phyloP scores from a whole-genome alignment of 2,888 invertebrate species.

The Heliconius cydno region DNA sequence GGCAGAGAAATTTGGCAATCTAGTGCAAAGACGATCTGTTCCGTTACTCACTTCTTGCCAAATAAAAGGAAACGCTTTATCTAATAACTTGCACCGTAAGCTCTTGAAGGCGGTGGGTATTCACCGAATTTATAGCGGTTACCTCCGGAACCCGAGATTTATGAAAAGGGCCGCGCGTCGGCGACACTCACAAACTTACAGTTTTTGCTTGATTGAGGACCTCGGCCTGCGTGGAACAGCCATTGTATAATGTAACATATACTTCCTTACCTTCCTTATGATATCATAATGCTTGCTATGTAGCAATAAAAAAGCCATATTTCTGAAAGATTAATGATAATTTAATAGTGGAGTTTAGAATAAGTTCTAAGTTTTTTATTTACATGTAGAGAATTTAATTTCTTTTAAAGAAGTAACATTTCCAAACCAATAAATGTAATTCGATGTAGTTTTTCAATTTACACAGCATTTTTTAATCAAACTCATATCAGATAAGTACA shows the following conservation, averaged over 20 bases:
- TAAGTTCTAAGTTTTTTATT: too few species aligned
- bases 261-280: neutral
- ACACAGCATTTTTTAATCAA: too few species aligned
- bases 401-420: too few species aligned
- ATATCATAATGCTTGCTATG: neutral
- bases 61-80: conserved; percentile 3
- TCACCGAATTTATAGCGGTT: conserved; percentile 54
- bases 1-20: too few species aligned
- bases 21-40: too few species aligned
- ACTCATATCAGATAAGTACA: too few species aligned
- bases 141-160: conserved; percentile 56
- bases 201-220: conserved; percentile 47
- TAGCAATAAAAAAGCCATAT: neutral
- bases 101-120: conserved; percentile 40
- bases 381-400: too few species aligned
- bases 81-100: conserved; percentile 36
- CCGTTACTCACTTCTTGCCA: too few species aligned
- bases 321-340: neutral
- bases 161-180: conserved; percentile 52
- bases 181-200: conserved; percentile 51
- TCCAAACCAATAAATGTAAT: too few species aligned
- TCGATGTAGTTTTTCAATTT: too few species aligned
- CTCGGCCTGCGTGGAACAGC: conserved; percentile 41
- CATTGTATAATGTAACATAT: conserved; percentile 18
- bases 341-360: neutral